Evolutionary conservation across 1,140 invertebrate species (phyloP).

Genomic region (Ylistrum balloti): DNA sequence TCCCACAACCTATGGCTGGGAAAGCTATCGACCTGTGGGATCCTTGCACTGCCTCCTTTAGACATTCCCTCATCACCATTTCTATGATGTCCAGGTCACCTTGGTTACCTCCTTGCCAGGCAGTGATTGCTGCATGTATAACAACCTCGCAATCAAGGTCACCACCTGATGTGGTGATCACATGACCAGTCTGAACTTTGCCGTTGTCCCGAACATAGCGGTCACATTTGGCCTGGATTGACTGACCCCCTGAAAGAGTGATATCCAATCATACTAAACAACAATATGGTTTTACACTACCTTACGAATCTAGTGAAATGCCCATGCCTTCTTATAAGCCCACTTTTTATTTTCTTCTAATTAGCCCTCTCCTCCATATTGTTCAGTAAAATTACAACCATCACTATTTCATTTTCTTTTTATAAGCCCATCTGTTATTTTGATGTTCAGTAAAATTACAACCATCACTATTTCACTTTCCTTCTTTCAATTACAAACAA

Average conservation of each 20-base stretch:
- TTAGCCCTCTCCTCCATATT: too few species aligned
- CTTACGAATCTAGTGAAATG: too few species aligned
- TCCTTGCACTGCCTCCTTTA: conserved; percentile 48
- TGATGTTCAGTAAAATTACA: too few species aligned
- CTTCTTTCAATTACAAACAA: too few species aligned
- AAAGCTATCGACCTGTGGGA: conserved; percentile 58
- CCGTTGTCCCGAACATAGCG: background rate
- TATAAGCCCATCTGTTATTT: too few species aligned
- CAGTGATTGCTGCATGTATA: background rate
- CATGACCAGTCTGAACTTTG: background rate
- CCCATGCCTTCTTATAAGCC: too few species aligned
- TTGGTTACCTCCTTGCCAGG: background rate
- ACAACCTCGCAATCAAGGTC: background rate
- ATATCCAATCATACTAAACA: background rate
- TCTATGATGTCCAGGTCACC: conserved; percentile 47
- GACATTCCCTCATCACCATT: conserved; percentile 45
- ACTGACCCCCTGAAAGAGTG: background rate
- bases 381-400: too few species aligned
- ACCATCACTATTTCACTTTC: too few species aligned
- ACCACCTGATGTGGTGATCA: background rate
- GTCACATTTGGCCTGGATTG: background rate
- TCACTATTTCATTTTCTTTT: too few species aligned
- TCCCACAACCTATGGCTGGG: conserved; percentile 70
- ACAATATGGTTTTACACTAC: too few species aligned
- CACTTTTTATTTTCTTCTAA: too few species aligned